Evolutionary conservation across 2,113 vertebrate genomes (phyloP), one percentile per base, ranked within the genome.

Genomic region (Drymodes brunneopygia): DNA sequence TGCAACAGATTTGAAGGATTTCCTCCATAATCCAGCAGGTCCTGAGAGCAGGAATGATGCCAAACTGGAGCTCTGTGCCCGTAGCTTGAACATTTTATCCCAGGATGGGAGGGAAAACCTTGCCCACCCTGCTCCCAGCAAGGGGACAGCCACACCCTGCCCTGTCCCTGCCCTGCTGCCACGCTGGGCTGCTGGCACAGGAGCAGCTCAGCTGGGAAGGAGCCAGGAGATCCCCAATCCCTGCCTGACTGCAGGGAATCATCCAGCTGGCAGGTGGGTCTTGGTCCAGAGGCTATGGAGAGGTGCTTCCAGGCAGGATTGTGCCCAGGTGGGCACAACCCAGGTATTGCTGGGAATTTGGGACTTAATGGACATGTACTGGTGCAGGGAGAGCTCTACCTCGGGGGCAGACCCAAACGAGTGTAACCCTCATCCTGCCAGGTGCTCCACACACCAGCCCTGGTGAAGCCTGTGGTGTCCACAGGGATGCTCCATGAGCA

Each of bases 1-100:
- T 47, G 61, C n/a, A 29, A 36, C 0, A 2, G 38, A 7, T 57
- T 11, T 27, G 35, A n/a, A 87, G 51, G 54, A 36, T 57, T 58
- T 67, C 47, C 28, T 78, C 22, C 14, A 2, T 12, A 24, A 65
- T 0, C 60, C 61, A 67, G 54, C 28, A 2, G 0, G 60, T 69
- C 40, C 36, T 0, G 0, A 53, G 45, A 65, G 50, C 6, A 3
- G 72, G 56, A 81, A 44, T 1, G 2, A 21, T 22, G 23, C 31
- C 29, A 10, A 8, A 25, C 9, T 0, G 0, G 35, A 58, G 29
- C 0, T 0, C 56, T 45, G 42, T 2, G 2, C n/a, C 22, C 12
- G 3, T 1, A 6, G 15, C 38, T 72, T 44, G 47, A 51, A 36
- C 20, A 0, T 25, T 51, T 73, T 4, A 9, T 8, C 17, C 42